These are phyloP conservation scores for Cryptoprocta ferox DNA, from an alignment of 2,797 vertebrate species.

Conservation along the genomic window DNA sequence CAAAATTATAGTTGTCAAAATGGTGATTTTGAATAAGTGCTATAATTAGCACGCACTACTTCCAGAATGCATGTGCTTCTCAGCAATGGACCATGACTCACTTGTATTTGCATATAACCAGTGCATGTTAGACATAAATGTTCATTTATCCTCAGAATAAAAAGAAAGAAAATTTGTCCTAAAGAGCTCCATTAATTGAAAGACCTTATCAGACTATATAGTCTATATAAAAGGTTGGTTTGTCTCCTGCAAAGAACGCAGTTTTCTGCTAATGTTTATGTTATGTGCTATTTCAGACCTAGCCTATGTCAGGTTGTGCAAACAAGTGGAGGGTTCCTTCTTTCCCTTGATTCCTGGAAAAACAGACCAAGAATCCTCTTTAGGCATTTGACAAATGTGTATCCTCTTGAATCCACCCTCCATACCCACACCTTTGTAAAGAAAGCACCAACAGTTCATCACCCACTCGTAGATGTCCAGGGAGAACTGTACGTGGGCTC, in stretches of 20 bases:
- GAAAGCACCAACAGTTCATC: neutral
- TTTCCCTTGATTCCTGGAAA: neutral
- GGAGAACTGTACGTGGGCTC: neutral
- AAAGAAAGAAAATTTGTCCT: neutral
- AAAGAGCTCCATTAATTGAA: neutral
- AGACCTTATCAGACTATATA: neutral
- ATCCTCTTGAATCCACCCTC: neutral
- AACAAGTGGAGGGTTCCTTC: neutral
- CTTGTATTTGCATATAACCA: conserved; percentile 31
- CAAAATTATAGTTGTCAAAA: conserved; percentile 69
- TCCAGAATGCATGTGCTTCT: conserved; percentile 60
- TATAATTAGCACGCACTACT: conserved; percentile 40
- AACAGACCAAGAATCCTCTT: neutral
- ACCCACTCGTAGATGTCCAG: neutral
- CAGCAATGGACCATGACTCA: neutral
- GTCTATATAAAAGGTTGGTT: neutral
- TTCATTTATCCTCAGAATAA: conserved; percentile 7
- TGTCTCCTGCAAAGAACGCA: neutral
- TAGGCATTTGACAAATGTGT: neutral
- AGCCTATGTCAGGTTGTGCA: neutral
- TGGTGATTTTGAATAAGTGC: conserved; percentile 61
- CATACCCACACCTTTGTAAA: neutral
- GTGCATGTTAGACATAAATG: conserved; percentile 13
- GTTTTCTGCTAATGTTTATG: neutral
- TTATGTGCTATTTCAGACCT: neutral